Evolutionary conservation across 2,113 vertebrate genomes (phyloP).

Genomic region (Clarias gariepinus): DNA sequence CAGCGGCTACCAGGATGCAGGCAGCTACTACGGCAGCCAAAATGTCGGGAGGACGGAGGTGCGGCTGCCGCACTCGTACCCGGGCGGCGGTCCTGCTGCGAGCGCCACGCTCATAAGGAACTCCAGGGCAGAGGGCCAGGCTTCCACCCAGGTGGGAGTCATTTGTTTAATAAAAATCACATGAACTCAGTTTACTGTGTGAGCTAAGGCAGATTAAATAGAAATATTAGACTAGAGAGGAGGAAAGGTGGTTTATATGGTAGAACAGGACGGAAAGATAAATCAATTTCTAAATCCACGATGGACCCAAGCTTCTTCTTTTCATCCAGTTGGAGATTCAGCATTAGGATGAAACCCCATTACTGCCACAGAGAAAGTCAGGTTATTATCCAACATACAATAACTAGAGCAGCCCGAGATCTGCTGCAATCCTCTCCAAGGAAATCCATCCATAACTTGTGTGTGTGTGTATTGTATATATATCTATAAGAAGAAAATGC

Average conservation of each 20-base stretch:
- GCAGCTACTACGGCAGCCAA: slow-evolving; percentile 88
- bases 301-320: background rate
- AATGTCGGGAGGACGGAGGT: slow-evolving; percentile 81
- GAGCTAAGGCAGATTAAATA: background rate
- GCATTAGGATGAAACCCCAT: background rate
- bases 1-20: slow-evolving; percentile 95
- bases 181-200: background rate
- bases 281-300: background rate
- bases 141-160: slow-evolving; percentile 81
- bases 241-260: background rate
- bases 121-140: slow-evolving; percentile 89
- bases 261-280: background rate
- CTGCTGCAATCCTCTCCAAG: slow-evolving; percentile 2
- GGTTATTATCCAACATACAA: slow-evolving; percentile 24
- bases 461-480: too few species aligned
- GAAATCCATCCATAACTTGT: background rate
- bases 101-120: slow-evolving; percentile 78
- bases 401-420: background rate
- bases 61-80: slow-evolving; percentile 83
- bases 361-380: background rate
- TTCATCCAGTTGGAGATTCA: background rate
- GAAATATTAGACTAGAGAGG: background rate
- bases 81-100: slow-evolving; percentile 64
- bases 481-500: background rate
- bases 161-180: background rate